Evolutionary conservation across 2,113 vertebrate species (phyloP), one percentile per base, ranked within the genome.

Genomic region (Emberiza fucata): DNA sequence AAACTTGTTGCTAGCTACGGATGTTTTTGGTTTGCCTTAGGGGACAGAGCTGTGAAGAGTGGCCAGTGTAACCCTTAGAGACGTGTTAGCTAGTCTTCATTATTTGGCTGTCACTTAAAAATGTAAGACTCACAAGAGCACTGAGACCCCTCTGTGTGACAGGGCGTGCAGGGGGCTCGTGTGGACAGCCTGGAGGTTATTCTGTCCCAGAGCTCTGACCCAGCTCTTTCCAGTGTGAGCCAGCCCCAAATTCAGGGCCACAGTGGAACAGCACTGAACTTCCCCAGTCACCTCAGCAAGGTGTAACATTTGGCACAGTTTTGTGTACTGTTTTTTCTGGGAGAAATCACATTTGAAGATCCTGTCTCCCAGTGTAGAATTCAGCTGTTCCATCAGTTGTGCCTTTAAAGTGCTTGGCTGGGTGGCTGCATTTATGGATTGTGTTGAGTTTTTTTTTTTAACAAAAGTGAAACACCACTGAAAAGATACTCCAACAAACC

Each of bases 41-140:
- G 45, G 78, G 54, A 56, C 47, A 45, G 65, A 20, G 13, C 19
- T 33, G 28, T 95, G 84, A 47, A 14, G 44, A 87, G 60, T 25
- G 39, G 39, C 77, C 60, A 48, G 42, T 2, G 1, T 79, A 91
- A 86, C 70, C 84, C 82, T 70, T 40, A 44, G 64, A 48, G 57
- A 85, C 27, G 39, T 29, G 47, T 79, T 78, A 87, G 84, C 44
- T 86, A 0, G 14, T 54, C 53, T 51, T 66, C 64, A 73, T 84
- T 68, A 31, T 51, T 56, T 79, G 56, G 6, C 73, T 89, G 29
- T 50, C 75, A 61, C 35, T 45, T 81, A 39, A 57, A 68, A 72
- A 28, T 0, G 0, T 18, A 5, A 44, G 33, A 7, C 14, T 54
- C 0, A 0, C n/a, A 28, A 31, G 63, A 23, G 2, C 27, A 8